Base-by-base conservation (phyloP, 2,113 vertebrate genomes). In the Tetrao urogallus region DNA sequence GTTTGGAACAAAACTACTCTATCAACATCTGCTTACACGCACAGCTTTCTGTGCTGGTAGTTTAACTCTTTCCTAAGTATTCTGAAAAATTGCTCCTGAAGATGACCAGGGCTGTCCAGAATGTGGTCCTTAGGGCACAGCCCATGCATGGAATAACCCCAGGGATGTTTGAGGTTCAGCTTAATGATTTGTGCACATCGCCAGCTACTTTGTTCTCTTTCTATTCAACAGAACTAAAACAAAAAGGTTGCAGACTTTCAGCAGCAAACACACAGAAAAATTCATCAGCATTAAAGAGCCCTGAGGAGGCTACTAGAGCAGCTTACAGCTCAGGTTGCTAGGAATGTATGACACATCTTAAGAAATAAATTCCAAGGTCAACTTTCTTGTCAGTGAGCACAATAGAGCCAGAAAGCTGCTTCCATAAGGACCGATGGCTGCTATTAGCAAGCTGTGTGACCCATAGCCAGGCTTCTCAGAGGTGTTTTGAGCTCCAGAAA, bases 321-420 rank as follows among this genome's bases (percentile, higher is more conserved):
- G 77, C 36, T 92, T 90, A 36, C 65, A 61, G 66, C n/a, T 90
- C 57, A 76, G 42, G 61, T 27, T 89, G 28, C 11, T 72, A 82
- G 19, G 56, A 38, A 73, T 20, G 30, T 40, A 27, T 64, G 75
- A 74, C 28, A 25, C 19, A 92, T 60, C 90, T 89, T 86, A 52
- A 69, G 45, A 95, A 84, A 91, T 76, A 76, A 86, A 88, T 91
- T 87, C 11, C 8, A 75, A 77, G 34, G 66, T 52, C 16, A 75
- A 65, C 86, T 72, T 89, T 72, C 52, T 72, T 85, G 45, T 70
- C 36, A 76, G 63, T 85, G 42, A 80, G 54, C 67, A 66, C 72
- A 95, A 54, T 32, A 69, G 54, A 82, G 60, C 60, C 47, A 65
- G n/a, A 42, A 89, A 73, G 30, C 54, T 80, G 54, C 75, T 77